Evolutionary conservation across 1,140 invertebrate genomes (phyloP).

Genomic region (Penaeus chinensis): DNA sequence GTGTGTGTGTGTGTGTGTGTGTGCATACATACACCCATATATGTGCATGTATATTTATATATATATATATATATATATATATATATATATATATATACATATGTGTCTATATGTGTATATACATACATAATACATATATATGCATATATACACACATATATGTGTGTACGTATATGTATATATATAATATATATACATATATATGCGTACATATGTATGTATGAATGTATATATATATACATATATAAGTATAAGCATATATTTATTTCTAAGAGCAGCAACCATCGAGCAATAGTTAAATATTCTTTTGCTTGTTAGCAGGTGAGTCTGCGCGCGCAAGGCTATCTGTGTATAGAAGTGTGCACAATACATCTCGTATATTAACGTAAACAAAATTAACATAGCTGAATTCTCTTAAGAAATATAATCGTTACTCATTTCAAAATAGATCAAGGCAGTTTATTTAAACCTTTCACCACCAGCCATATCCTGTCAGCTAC

Average conservation of each 20-base stretch:
- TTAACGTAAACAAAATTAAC: no score
- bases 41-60: no score
- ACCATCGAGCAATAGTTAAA: neutral
- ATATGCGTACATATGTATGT: conserved; percentile 2
- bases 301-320: neutral
- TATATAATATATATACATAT: no score
- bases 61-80: no score
- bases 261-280: neutral
- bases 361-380: neutral
- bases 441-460: no score
- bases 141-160: conserved; percentile 19
- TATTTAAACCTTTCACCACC: no score
- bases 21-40: no score
- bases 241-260: neutral
- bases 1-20: no score
- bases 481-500: no score
- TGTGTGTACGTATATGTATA: neutral
- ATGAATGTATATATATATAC: conserved; percentile 13
- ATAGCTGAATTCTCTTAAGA: no score
- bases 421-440: no score
- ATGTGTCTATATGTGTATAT: neutral
- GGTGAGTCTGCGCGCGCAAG: conserved; percentile 1
- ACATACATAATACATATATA: conserved; percentile 32
- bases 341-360: neutral
- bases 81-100: no score